Conservation (phyloP, 1,140 invertebrate genomes). For the Steinernema feltiae region DNA sequence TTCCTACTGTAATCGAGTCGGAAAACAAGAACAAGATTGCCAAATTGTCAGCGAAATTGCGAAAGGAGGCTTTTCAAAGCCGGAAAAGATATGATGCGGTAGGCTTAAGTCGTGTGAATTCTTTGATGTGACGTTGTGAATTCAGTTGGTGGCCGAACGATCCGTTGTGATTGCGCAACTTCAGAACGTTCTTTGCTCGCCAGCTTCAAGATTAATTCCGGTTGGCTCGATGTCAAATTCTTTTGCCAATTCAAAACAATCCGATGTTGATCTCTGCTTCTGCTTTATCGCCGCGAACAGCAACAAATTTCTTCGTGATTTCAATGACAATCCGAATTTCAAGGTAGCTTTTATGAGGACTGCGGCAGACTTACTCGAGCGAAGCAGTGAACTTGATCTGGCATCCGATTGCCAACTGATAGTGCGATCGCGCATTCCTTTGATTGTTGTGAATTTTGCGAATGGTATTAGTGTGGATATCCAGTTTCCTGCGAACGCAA, state of each 20-base stretch:
- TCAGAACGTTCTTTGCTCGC: not conserved
- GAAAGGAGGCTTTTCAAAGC: not conserved
- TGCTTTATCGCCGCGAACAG: conserved; percentile 4
- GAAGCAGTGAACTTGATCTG: conserved; percentile 6
- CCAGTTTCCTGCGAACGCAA: conserved; percentile 22
- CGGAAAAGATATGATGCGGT: not conserved
- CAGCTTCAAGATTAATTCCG: not conserved
- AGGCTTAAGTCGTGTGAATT: not conserved
- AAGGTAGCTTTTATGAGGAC: conserved; percentile 21
- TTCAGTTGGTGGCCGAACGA: not conserved
- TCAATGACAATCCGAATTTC: conserved; percentile 22
- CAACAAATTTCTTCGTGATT: conserved; percentile 18
- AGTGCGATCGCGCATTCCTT: conserved; percentile 15
- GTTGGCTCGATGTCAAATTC: conserved; percentile 21
- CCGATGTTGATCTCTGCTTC: conserved; percentile 22
- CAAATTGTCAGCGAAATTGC: too few relatives aligned
- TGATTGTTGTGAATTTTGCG: not conserved
- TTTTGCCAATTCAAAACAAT: conserved; percentile 8
- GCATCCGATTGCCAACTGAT: conserved; percentile 13
- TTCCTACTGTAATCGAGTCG: too few relatives aligned
- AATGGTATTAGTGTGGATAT: conserved; percentile 23
- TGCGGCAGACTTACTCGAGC: conserved; percentile 10
- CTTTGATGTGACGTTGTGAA: not conserved
- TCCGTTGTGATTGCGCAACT: not conserved
- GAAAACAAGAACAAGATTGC: too few relatives aligned